Evolutionary conservation across 2,888 invertebrate genomes (phyloP).

Genomic region (Papilio demoleus): DNA sequence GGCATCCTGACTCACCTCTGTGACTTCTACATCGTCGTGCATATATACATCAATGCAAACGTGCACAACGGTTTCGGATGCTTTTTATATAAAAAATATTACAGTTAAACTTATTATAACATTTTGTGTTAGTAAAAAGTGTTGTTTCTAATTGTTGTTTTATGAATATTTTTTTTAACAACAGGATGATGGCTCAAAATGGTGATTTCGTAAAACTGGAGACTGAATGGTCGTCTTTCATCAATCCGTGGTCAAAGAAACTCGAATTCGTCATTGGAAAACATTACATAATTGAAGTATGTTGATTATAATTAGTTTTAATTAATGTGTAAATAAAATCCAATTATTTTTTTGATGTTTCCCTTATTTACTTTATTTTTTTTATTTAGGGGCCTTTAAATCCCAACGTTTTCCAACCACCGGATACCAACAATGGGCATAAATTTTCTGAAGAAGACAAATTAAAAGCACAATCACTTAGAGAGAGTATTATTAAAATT

Average conservation of each 20-base stretch:
- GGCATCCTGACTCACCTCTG: too few species aligned
- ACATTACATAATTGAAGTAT: constrained; percentile 89
- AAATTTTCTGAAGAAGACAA: constrained; percentile 84
- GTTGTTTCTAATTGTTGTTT: too few species aligned
- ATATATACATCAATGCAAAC: too few species aligned
- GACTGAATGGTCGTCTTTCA: background rate
- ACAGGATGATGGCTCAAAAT: constrained; percentile 91
- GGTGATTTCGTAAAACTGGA: constrained; percentile 90
- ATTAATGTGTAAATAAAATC: background rate
- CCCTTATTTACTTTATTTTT: constrained; percentile 18
- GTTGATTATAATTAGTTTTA: background rate
- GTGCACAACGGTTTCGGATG: too few species aligned
- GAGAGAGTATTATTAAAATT: constrained; percentile 86
- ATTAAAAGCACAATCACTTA: constrained; percentile 83
- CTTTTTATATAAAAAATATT: too few species aligned
- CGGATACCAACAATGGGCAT: constrained; percentile 53
- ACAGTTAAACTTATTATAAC: too few species aligned
- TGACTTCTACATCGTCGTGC: too few species aligned
- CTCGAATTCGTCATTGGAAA: constrained; percentile 95
- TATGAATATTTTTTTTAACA: too few species aligned
- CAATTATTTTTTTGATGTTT: too few species aligned
- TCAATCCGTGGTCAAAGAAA: constrained; percentile 84
- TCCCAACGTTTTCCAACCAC: constrained; percentile 88
- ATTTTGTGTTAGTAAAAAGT: too few species aligned
- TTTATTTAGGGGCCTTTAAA: constrained; percentile 87